phyloP scores from a whole-genome alignment of 2,888 invertebrate species.

The Andrena chrysosceles region DNA sequence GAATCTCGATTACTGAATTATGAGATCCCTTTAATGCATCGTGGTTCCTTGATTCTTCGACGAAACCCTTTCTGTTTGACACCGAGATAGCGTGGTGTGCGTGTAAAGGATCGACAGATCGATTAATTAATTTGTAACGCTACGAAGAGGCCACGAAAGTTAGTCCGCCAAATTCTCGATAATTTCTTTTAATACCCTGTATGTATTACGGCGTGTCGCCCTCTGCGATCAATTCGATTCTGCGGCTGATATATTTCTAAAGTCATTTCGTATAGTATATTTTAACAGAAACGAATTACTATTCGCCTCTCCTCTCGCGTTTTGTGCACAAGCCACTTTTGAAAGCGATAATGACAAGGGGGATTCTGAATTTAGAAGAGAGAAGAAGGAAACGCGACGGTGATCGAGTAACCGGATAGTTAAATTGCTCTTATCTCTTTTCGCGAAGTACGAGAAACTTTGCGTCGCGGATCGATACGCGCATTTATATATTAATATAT shows the following conservation, averaged over 20 bases:
- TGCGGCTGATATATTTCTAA: constrained; percentile 64
- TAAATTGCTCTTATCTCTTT: constrained; percentile 38
- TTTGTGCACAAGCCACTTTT: constrained; percentile 12
- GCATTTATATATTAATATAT: constrained; percentile 52
- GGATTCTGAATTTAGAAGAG: neutral
- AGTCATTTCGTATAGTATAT: constrained; percentile 43
- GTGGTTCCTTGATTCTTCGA: constrained; percentile 2
- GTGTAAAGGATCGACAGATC: neutral
- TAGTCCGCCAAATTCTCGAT: constrained; percentile 72
- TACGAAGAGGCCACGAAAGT: constrained; percentile 50
- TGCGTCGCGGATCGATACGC: constrained; percentile 32
- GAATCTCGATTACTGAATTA: neutral
- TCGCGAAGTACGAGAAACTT: constrained; percentile 15
- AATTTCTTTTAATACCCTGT: constrained; percentile 75
- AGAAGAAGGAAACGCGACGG: neutral
- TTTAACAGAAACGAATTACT: constrained; percentile 42
- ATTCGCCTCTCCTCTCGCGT: constrained; percentile 53
- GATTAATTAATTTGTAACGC: neutral
- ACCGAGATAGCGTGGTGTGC: neutral
- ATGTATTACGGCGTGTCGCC: constrained; percentile 66
- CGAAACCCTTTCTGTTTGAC: neutral
- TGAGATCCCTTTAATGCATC: neutral
- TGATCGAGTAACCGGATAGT: constrained; percentile 15
- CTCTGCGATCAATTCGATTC: constrained; percentile 64
- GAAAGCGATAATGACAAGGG: neutral